These are phyloP conservation scores for Macrosteles quadrilineatus DNA, from an alignment of 1,140 invertebrate genomes.

Conservation along the genomic window DNA sequence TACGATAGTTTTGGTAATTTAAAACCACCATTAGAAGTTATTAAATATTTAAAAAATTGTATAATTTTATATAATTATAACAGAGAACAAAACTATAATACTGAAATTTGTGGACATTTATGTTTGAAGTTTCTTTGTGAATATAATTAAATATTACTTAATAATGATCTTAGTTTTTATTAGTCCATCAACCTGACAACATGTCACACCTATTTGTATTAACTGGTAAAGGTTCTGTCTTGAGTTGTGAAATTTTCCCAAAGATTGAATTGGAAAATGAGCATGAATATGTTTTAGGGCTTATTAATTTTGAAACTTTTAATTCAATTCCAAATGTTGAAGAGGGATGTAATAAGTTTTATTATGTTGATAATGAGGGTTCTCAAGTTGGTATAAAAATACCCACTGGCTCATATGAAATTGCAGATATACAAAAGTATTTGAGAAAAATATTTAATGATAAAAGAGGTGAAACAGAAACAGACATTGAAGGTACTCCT, in stretches of 20 bases:
- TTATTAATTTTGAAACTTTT: background rate
- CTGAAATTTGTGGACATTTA: conserved; percentile 17
- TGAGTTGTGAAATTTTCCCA: conserved; percentile 10
- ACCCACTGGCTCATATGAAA: conserved; percentile 21
- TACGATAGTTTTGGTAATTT: conserved; percentile 15
- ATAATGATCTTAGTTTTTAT: too few species aligned
- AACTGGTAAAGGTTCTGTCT: background rate
- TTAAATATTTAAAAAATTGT: conserved; percentile 4
- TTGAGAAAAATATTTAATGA: too few species aligned
- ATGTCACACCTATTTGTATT: background rate
- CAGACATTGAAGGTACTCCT: too few species aligned
- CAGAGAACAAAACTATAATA: conserved; percentile 4
- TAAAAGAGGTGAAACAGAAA: too few species aligned
- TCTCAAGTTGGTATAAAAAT: too few species aligned
- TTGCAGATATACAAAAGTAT: too few species aligned
- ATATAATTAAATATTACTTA: too few species aligned
- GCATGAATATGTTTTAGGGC: background rate
- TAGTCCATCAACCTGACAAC: too few species aligned
- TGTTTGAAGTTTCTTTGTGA: background rate
- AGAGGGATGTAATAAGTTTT: background rate
- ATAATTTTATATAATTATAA: conserved; percentile 18
- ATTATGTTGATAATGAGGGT: background rate
- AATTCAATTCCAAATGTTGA: conserved; percentile 26
- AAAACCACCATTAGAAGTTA: conserved; percentile 7
- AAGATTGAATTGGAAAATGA: background rate